These are phyloP conservation scores for Paracanthobrama guichenoti DNA, from an alignment of 2,113 vertebrate genomes.

Conservation along the genomic window DNA sequence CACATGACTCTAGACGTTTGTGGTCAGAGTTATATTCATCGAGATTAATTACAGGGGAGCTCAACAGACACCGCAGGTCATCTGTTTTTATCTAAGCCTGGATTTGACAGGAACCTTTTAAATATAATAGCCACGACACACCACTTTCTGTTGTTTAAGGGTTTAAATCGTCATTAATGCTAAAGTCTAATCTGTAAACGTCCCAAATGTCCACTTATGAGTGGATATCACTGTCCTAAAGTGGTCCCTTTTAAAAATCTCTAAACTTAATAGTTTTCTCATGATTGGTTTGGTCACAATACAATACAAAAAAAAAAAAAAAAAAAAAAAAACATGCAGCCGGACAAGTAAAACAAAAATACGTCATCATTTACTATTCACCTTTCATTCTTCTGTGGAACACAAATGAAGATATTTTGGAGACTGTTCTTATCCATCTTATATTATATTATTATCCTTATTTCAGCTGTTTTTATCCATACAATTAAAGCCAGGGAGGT, in stretches of 20 bases:
- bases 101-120: constrained; percentile 30
- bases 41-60: constrained; percentile 54
- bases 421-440: not conserved
- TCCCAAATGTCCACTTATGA: not conserved
- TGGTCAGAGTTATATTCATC: constrained; percentile 50
- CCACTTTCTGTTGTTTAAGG: constrained; percentile 3
- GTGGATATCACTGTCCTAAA: constrained; percentile 8
- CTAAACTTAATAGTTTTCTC: not conserved
- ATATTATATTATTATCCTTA: too few relatives aligned
- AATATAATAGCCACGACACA: not conserved
- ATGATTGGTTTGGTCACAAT: not conserved
- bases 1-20: constrained; percentile 47
- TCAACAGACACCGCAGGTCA: constrained; percentile 38
- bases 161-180: constrained; percentile 15
- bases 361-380: not conserved
- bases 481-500: not conserved
- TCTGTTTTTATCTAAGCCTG: constrained; percentile 42
- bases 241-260: not conserved
- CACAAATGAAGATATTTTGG: not conserved
- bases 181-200: constrained; percentile 3
- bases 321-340: not conserved
- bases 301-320: too few relatives aligned
- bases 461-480: not conserved
- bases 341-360: not conserved
- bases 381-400: not conserved